Conservation (phyloP, 2,113 vertebrate genomes). For the Spheniscus mendiculus region DNA sequence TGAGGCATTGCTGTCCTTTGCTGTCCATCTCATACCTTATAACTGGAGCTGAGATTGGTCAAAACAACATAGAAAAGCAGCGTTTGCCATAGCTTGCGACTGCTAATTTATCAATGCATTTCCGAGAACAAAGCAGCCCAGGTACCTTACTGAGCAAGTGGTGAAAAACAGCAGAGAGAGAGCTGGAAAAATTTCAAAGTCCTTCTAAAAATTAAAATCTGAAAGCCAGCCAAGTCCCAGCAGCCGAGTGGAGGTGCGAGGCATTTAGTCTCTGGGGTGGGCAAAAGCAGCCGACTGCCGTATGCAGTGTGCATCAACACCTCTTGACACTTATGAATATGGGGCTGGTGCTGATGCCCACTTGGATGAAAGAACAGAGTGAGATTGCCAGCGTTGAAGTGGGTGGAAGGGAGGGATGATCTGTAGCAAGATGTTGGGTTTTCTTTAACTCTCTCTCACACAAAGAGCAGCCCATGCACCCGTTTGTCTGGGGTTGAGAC, state of each 20-base stretch:
- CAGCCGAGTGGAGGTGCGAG: constrained; percentile 65
- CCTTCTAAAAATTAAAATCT: constrained; percentile 64
- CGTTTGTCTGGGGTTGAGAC: accelerated
- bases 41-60: background rate
- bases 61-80: background rate
- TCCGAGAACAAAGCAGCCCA: constrained; percentile 52
- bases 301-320: constrained; percentile 65
- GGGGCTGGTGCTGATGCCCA: constrained; percentile 69
- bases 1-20: background rate
- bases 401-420: constrained; percentile 58
- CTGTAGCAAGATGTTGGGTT: constrained; percentile 50
- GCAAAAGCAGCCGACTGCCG: constrained; percentile 60
- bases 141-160: background rate
- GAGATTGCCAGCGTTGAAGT: constrained; percentile 14
- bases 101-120: background rate
- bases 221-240: constrained; percentile 63
- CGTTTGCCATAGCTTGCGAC: accelerated
- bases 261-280: constrained; percentile 64
- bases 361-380: constrained; percentile 62
- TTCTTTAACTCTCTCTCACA: constrained; percentile 47
- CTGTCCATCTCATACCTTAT: background rate
- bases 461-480: background rate
- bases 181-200: constrained; percentile 67
- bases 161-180: background rate
- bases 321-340: constrained; percentile 60